Conservation (phyloP, 2,888 invertebrate species). For the Lamellibrachia satsuma region DNA sequence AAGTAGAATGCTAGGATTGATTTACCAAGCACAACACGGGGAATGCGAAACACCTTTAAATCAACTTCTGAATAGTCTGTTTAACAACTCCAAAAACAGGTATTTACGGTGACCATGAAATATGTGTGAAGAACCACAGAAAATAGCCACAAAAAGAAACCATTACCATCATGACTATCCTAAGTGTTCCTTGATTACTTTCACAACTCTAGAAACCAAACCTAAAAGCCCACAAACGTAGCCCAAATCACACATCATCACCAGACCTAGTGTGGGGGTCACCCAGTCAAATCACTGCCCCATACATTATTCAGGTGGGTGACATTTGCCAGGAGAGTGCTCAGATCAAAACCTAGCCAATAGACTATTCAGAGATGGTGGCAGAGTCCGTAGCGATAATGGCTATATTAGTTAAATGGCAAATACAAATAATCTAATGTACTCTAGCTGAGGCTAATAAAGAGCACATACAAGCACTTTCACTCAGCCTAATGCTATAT, state of each 20-base stretch:
- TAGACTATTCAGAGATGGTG: neutral
- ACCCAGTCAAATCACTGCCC: neutral
- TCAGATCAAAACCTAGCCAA: neutral
- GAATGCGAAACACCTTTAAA: neutral
- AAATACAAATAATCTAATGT: conserved; percentile 17
- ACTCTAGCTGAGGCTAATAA: neutral
- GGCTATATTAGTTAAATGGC: conserved; percentile 4
- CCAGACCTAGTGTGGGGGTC: neutral
- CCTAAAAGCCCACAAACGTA: neutral
- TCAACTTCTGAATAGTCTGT: conserved; percentile 4
- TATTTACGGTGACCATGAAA: neutral
- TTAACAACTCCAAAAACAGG: neutral
- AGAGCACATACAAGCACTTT: neutral
- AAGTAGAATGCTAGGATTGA: neutral
- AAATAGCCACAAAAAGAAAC: neutral
- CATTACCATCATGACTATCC: neutral
- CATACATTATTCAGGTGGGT: conserved; percentile 8
- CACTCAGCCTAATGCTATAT: neutral
- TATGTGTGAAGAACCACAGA: neutral
- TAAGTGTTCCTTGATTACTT: neutral
- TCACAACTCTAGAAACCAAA: neutral
- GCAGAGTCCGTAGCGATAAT: neutral
- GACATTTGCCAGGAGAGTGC: neutral
- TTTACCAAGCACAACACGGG: neutral
- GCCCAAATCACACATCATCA: conserved; percentile 9